Conservation (phyloP, 2,797 vertebrate species). For the Ptychobarbus kaznakovi region DNA sequence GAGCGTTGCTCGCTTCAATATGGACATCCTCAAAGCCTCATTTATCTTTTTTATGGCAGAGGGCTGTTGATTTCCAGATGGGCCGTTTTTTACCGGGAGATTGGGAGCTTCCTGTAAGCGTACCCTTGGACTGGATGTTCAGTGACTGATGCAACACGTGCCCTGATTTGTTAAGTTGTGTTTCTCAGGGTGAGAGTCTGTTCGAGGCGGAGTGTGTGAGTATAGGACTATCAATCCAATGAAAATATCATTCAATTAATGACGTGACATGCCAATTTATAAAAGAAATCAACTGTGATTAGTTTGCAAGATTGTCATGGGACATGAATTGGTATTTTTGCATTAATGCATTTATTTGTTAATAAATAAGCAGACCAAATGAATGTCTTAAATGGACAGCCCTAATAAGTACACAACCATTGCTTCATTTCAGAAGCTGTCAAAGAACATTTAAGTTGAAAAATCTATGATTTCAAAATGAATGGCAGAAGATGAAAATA, state of each 20-base stretch:
- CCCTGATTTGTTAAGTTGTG: conserved; percentile 7
- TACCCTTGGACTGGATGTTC: conserved; percentile 24
- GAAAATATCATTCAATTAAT: neutral
- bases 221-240: neutral
- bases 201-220: neutral
- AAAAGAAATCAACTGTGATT: neutral
- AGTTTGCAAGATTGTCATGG: neutral
- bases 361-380: neutral
- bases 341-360: neutral
- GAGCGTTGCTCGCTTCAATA: conserved; percentile 64
- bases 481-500: too few species aligned
- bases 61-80: conserved; percentile 73
- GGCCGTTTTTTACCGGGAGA: conserved; percentile 54
- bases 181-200: neutral
- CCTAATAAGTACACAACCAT: too few species aligned
- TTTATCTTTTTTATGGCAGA: conserved; percentile 74
- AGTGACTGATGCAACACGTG: conserved; percentile 11
- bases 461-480: too few species aligned
- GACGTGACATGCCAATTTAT: neutral
- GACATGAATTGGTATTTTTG: neutral
- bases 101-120: conserved; percentile 47
- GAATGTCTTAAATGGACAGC: neutral
- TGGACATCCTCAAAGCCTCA: conserved; percentile 68
- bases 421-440: neutral
- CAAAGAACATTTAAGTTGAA: neutral